Conservation (phyloP, 2,797 vertebrate species). For the Syndactyla subalaris region DNA sequence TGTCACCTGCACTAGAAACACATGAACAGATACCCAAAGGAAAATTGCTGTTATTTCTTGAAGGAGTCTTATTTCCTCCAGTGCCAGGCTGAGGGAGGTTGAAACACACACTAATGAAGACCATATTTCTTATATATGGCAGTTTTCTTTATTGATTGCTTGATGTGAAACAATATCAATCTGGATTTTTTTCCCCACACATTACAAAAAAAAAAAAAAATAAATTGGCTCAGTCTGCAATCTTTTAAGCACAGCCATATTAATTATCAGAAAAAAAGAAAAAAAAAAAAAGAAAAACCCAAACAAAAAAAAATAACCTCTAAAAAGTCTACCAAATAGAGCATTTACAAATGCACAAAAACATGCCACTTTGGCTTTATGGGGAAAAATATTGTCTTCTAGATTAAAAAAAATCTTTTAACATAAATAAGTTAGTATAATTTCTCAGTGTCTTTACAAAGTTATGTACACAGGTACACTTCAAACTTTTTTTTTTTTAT, state of each 20-base stretch:
- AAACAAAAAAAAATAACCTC: constrained; percentile 47
- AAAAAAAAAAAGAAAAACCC: constrained; percentile 33
- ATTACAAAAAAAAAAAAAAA: constrained; percentile 86
- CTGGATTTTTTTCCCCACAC: constrained; percentile 82
- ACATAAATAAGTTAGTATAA: constrained; percentile 99
- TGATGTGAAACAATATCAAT: constrained; percentile 80
- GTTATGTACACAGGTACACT: constrained; percentile 85
- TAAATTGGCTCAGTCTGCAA: constrained; percentile 99
- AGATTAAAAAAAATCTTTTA: constrained; percentile 85
- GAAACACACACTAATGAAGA: constrained; percentile 63
- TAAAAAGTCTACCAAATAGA: constrained; percentile 84
- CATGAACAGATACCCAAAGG: background rate
- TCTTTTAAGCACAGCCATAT: constrained; percentile 86
- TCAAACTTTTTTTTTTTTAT: constrained; percentile 75
- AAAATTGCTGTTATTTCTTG: background rate
- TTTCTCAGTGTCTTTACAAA: constrained; percentile 99
- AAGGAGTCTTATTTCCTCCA: background rate
- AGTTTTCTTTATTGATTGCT: constrained; percentile 92
- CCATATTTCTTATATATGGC: constrained; percentile 73
- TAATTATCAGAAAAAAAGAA: constrained; percentile 68
- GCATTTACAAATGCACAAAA: constrained; percentile 91
- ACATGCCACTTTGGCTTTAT: constrained; percentile 95
- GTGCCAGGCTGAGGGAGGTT: background rate
- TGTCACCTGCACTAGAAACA: background rate
- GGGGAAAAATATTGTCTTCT: constrained; percentile 85